These are phyloP conservation scores for Melozone crissalis DNA, from an alignment of 2,113 vertebrate genomes.

Conservation along the genomic window DNA sequence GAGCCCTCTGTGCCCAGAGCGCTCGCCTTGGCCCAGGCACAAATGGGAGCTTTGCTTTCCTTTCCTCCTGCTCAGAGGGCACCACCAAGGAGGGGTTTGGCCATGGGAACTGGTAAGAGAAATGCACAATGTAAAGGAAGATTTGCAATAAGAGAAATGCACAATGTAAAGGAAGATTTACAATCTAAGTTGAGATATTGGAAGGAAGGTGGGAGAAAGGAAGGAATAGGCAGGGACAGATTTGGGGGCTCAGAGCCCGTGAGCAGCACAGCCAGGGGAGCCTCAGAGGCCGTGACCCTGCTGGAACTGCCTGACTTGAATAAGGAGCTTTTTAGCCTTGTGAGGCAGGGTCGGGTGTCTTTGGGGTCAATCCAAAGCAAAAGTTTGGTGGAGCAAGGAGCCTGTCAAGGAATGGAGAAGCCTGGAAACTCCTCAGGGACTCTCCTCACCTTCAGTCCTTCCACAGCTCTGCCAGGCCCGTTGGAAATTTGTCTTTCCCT, in stretches of 20 bases:
- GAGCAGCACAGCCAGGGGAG: background rate
- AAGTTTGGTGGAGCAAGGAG: background rate
- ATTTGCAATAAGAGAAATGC: background rate
- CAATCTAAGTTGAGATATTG: background rate
- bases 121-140: background rate
- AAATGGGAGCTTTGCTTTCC: background rate
- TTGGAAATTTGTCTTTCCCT: background rate
- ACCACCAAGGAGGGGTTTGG: background rate
- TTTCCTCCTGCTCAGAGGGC: background rate
- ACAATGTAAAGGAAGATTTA: background rate
- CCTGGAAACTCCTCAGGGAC: background rate
- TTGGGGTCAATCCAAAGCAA: too few species aligned
- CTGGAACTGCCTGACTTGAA: background rate
- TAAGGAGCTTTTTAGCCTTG: background rate
- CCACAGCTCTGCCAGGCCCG: accelerated
- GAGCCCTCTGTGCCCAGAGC: conserved; percentile 25
- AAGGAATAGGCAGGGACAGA: background rate
- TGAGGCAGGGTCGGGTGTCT: background rate
- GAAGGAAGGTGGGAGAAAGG: background rate
- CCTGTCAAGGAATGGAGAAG: background rate
- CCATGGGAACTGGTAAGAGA: background rate
- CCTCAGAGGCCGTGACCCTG: background rate
- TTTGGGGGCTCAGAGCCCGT: background rate
- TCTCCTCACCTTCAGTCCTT: background rate
- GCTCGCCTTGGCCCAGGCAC: background rate